Evolutionary conservation across 2,113 vertebrate species (phyloP).

Genomic region (Psettodes erumei): DNA sequence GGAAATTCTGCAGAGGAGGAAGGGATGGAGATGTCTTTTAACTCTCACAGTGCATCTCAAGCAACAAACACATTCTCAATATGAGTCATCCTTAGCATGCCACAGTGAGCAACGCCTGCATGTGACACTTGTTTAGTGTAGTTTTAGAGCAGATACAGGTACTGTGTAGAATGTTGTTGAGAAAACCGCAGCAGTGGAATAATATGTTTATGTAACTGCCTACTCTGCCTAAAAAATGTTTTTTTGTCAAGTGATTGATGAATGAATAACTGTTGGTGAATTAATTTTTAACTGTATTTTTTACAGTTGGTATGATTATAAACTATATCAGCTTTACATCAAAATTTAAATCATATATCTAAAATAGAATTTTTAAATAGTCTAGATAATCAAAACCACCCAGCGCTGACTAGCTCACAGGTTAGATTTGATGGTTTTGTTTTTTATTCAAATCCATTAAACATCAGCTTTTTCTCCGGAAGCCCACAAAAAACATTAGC

Average conservation of each 20-base stretch:
- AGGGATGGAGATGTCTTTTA: slow-evolving; percentile 73
- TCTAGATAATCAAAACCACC: no score
- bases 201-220: no score
- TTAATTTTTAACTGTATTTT: not conserved
- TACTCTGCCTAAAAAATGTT: no score
- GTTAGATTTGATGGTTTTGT: not conserved
- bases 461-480: not conserved
- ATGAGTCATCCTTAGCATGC: slow-evolving; percentile 35
- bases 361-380: no score
- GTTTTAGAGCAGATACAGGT: not conserved
- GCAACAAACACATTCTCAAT: slow-evolving; percentile 81
- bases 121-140: not conserved
- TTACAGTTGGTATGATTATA: not conserved
- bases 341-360: no score
- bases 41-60: slow-evolving; percentile 69
- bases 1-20: slow-evolving; percentile 24
- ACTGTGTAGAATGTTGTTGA: not conserved
- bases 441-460: not conserved
- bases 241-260: not conserved
- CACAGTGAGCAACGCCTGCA: not conserved
- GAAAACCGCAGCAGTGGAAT: not conserved
- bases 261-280: not conserved
- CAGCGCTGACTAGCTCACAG: not conserved
- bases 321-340: no score
- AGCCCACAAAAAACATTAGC: not conserved